Conservation (phyloP, 2,113 vertebrate genomes). For the Vicugna pacos region DNA sequence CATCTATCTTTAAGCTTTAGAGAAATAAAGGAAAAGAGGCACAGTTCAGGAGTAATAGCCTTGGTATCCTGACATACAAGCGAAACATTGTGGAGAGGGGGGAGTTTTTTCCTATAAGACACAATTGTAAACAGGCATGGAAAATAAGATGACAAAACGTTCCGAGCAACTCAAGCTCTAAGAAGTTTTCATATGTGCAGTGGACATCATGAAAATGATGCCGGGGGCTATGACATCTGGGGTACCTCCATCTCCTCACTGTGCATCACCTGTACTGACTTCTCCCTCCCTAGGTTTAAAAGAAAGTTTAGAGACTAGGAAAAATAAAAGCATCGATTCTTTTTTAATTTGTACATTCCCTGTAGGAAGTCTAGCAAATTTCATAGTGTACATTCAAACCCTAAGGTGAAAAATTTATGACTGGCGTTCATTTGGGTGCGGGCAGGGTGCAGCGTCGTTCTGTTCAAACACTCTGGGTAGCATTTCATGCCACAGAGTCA, state of each 20-base stretch:
- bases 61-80: neutral
- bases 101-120: neutral
- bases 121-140: slow-evolving; percentile 21
- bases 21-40: slow-evolving; percentile 49
- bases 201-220: neutral
- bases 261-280: neutral
- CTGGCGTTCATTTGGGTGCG: slow-evolving; percentile 67
- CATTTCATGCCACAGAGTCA: slow-evolving; percentile 28
- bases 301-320: slow-evolving; percentile 68
- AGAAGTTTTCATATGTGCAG: slow-evolving; percentile 2
- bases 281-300: slow-evolving; percentile 14
- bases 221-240: neutral
- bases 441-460: slow-evolving; percentile 28
- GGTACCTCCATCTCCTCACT: neutral
- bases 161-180: neutral
- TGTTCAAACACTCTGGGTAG: neutral
- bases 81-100: neutral
- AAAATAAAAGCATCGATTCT: slow-evolving; percentile 75
- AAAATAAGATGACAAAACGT: slow-evolving; percentile 43
- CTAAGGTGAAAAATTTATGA: slow-evolving; percentile 74
- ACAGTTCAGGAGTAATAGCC: slow-evolving; percentile 1
- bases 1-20: slow-evolving; percentile 43
- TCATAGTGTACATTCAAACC: slow-evolving; percentile 58
- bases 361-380: slow-evolving; percentile 65
- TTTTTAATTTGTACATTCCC: slow-evolving; percentile 76